Percentiles rank a stretch among this genome's conserved stretches.
Conservation (phyloP, 2,113 vertebrate genomes). For the Heptranchias perlo region DNA sequence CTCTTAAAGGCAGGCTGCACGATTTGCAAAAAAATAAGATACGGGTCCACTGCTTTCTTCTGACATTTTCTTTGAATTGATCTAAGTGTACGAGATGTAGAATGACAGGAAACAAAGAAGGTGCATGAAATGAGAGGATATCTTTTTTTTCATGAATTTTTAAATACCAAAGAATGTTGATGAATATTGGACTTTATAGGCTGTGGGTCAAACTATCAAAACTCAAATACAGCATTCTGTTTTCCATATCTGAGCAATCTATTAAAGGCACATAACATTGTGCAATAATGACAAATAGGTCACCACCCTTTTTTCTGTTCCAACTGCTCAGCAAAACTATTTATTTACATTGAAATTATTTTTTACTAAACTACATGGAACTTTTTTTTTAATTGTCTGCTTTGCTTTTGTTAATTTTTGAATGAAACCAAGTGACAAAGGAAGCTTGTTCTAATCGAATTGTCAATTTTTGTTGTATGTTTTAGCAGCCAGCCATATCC, state of each 20-base stretch:
- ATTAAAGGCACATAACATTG: neutral
- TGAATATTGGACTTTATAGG: neutral
- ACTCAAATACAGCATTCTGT: neutral
- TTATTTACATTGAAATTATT: neutral
- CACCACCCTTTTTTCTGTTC: neutral
- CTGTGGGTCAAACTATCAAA: neutral
- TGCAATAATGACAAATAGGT: neutral
- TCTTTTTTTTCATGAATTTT: neutral
- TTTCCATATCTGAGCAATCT: neutral
- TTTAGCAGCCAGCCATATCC: neutral
- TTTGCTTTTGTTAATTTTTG: neutral
- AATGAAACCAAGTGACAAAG: neutral
- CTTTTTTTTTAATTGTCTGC: neutral
- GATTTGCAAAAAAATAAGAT: too few relatives aligned
- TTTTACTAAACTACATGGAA: neutral
- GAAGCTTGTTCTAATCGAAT: neutral
- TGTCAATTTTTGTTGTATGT: neutral
- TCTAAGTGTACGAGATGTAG: neutral
- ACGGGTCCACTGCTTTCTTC: neutral
- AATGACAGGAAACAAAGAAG: neutral
- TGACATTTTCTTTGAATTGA: constrained; percentile 19
- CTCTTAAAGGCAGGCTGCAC: too few relatives aligned
- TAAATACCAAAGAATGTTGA: neutral
- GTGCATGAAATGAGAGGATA: neutral
- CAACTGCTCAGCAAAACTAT: neutral